These are phyloP conservation scores for Cancer borealis DNA, from an alignment of 2,888 invertebrate genomes.

Conservation along the genomic window DNA sequence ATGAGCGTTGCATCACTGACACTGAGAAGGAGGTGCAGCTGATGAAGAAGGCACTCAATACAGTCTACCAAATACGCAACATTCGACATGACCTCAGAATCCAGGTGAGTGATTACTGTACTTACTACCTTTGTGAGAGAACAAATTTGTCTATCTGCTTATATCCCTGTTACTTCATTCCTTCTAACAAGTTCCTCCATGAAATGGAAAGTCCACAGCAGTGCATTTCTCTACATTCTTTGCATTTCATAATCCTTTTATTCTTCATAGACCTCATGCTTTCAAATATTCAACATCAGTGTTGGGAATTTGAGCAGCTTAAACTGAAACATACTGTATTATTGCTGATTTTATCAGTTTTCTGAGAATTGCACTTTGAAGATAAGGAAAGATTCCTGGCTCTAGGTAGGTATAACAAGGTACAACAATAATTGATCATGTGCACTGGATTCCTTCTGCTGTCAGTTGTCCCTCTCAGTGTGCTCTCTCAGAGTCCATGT, in stretches of 20 bases:
- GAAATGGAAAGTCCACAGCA: too few species aligned
- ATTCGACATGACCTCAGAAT: slow-evolving; percentile 93
- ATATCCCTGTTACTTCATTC: too few species aligned
- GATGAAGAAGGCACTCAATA: slow-evolving; percentile 89
- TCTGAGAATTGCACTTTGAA: too few species aligned
- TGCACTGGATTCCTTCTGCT: too few species aligned
- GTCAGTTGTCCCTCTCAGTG: too few species aligned
- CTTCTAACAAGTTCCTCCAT: too few species aligned
- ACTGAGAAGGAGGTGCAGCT: slow-evolving; percentile 91
- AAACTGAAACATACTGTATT: too few species aligned
- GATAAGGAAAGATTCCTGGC: too few species aligned
- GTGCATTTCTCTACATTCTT: slow-evolving; percentile 7
- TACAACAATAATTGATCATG: too few species aligned
- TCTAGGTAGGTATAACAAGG: too few species aligned
- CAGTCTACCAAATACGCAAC: slow-evolving; percentile 93
- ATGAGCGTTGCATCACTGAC: slow-evolving; percentile 89
- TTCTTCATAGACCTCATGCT: not conserved
- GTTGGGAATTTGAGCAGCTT: not conserved
- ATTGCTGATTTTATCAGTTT: too few species aligned
- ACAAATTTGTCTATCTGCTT: not conserved
- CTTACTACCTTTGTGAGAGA: not conserved
- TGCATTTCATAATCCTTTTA: not conserved
- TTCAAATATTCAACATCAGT: not conserved
- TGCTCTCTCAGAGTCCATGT: too few species aligned
- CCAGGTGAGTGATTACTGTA: slow-evolving; percentile 82